Conservation (phyloP, 2,113 vertebrate species). For the Hemichromis elongatus region DNA sequence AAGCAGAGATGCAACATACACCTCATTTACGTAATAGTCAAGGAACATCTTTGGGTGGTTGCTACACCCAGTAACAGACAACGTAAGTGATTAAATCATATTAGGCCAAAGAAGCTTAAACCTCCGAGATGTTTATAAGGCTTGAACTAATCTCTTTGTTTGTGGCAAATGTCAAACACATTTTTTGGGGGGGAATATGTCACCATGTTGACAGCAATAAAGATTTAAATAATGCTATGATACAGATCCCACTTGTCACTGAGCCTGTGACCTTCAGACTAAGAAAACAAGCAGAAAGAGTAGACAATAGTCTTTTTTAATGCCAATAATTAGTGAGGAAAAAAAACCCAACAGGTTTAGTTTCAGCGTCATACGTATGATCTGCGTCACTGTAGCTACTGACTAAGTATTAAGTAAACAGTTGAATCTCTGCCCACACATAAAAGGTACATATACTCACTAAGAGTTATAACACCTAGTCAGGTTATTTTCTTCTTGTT, state of each 20-base stretch:
- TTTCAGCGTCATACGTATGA: not conserved
- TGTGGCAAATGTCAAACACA: not conserved
- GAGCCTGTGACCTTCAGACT: not conserved
- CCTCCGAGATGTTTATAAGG: not conserved
- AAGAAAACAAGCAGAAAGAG: not conserved
- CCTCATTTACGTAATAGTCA: not conserved
- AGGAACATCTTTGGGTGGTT: not conserved
- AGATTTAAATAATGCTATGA: not conserved
- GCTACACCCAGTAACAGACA: not conserved
- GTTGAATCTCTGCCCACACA: not conserved
- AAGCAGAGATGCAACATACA: not conserved
- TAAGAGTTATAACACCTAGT: not conserved
- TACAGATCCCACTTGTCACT: not conserved
- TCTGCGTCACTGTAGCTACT: not conserved
- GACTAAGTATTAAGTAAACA: not conserved
- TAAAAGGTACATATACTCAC: not conserved
- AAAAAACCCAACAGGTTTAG: not conserved
- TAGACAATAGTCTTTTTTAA: not conserved
- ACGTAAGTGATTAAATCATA: not conserved
- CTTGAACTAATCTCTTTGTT: constrained; percentile 2
- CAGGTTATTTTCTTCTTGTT: not conserved
- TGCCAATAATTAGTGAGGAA: not conserved
- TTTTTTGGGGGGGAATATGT: not conserved
- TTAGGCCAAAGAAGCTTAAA: constrained; percentile 17
- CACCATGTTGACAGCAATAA: not conserved